Percentiles rank a stretch among this genome's conserved stretches.
These are phyloP conservation scores for Egretta garzetta DNA, from an alignment of 2,113 vertebrate species.

Conservation along the genomic window DNA sequence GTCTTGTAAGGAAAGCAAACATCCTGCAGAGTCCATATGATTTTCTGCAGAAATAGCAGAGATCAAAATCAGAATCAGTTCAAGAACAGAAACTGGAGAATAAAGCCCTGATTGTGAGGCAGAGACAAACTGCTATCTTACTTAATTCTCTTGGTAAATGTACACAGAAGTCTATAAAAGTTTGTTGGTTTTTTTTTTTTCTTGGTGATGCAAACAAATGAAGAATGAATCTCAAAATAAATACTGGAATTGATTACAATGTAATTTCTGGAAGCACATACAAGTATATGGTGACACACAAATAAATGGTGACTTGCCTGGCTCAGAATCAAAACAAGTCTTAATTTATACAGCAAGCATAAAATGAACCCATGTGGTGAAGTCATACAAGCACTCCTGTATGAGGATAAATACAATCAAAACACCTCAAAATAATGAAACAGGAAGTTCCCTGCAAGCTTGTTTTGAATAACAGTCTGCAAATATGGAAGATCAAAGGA, in stretches of 20 bases:
- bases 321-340: background rate
- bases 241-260: background rate
- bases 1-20: background rate
- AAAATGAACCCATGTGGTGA: background rate
- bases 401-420: background rate
- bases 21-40: background rate
- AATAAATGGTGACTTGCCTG: background rate
- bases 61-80: background rate
- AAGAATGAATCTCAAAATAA: constrained; percentile 33
- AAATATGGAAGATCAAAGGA: background rate
- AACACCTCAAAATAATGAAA: background rate
- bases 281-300: background rate
- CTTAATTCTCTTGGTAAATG: background rate
- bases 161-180: background rate
- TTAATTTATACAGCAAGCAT: constrained; percentile 1
- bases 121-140: background rate
- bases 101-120: background rate
- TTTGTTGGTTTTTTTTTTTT: background rate
- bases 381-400: background rate
- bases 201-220: background rate
- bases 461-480: background rate
- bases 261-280: constrained; percentile 9
- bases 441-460: background rate
- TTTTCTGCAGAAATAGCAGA: background rate
- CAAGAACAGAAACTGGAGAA: background rate